Conservation (phyloP, 2,888 invertebrate genomes). For the Copidosoma aretas region DNA sequence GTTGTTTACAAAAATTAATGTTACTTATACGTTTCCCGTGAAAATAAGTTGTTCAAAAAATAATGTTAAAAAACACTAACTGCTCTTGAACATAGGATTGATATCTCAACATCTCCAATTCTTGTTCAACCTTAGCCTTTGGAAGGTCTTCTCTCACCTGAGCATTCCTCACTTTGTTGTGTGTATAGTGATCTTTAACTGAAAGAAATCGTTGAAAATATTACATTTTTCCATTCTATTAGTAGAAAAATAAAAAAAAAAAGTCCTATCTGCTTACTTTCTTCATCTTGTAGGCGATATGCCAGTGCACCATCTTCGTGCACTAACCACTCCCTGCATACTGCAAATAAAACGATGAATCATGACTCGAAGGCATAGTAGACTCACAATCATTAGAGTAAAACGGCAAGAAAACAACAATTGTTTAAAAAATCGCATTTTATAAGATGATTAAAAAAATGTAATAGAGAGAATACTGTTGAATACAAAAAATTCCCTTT, state of each 20-base stretch:
- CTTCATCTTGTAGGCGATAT: slow-evolving; percentile 80
- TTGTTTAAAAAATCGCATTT: neutral
- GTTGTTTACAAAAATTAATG: slow-evolving; percentile 50
- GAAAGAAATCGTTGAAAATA: slow-evolving; percentile 29
- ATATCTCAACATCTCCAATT: slow-evolving; percentile 69
- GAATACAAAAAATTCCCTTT: too few species aligned
- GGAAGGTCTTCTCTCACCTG: slow-evolving; percentile 81
- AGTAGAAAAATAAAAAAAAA: slow-evolving; percentile 13
- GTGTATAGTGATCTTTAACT: slow-evolving; percentile 79
- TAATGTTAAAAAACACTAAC: slow-evolving; percentile 61
- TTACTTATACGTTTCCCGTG: too few species aligned
- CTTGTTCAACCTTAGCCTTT: slow-evolving; percentile 76
- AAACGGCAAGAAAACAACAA: slow-evolving; percentile 6
- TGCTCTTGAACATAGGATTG: slow-evolving; percentile 71
- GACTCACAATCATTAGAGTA: slow-evolving; percentile 13
- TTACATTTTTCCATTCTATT: neutral
- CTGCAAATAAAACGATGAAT: slow-evolving; percentile 62
- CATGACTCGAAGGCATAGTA: slow-evolving; percentile 36
- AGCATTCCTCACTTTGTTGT: slow-evolving; percentile 78
- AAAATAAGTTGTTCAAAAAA: neutral
- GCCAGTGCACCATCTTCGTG: slow-evolving; percentile 85
- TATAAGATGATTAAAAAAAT: too few species aligned
- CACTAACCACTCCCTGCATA: slow-evolving; percentile 83
- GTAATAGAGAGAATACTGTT: too few species aligned
- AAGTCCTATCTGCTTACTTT: slow-evolving; percentile 68